Evolutionary conservation across 2,113 vertebrate genomes (phyloP).

Genomic region (Xiphophorus couchianus): DNA sequence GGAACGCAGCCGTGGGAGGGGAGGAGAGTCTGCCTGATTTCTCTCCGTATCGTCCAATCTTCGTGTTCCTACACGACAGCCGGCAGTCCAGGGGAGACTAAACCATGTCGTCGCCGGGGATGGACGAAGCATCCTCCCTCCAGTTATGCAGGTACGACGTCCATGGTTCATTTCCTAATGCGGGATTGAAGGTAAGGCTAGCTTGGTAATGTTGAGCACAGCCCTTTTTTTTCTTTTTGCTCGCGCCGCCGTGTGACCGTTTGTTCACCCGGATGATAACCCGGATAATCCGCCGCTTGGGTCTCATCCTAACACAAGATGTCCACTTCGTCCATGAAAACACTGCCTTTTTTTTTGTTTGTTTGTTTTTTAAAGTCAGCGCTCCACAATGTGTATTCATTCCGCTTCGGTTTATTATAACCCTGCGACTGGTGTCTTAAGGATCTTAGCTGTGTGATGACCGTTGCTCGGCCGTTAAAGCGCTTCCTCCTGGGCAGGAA

Average conservation of each 20-base stretch:
- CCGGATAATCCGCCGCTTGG: conserved; percentile 39
- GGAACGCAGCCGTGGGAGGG: neutral
- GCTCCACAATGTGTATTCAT: accelerated
- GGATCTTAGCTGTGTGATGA: neutral
- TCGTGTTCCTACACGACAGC: conserved; percentile 15
- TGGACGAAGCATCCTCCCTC: conserved; percentile 69
- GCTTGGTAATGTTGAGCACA: neutral
- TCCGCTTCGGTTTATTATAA: accelerated
- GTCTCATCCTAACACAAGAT: neutral
- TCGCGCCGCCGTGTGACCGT: neutral
- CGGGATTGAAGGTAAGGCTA: neutral
- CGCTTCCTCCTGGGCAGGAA: neutral
- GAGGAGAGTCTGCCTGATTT: neutral
- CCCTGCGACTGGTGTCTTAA: neutral
- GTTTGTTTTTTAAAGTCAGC: too few relatives aligned
- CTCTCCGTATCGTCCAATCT: conserved; percentile 14
- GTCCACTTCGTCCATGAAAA: accelerated
- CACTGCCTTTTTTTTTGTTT: too few relatives aligned
- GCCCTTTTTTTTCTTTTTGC: neutral
- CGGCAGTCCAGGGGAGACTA: neutral
- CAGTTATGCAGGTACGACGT: conserved; percentile 87
- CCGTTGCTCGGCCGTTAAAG: too few relatives aligned
- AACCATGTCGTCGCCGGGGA: conserved; percentile 68
- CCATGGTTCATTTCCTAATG: neutral
- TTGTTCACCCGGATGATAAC: neutral